phyloP scores from a whole-genome alignment of 2,888 invertebrate genomes.

The Megastigmus dorsalis region DNA sequence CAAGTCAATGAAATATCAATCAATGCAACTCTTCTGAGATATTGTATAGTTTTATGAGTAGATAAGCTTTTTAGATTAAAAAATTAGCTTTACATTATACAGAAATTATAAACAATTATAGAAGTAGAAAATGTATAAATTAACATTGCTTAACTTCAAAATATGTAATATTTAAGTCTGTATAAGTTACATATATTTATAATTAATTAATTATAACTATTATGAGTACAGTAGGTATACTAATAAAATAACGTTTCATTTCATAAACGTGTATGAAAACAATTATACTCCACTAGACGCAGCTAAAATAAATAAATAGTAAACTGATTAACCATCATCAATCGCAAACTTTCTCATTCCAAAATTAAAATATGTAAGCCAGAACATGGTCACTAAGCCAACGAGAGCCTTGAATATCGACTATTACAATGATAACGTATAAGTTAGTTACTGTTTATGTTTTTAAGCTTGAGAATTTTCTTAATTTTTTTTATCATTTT shows the following conservation, averaged over 20 bases:
- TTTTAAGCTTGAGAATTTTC: conserved; percentile 29
- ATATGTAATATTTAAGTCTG: neutral
- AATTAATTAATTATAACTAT: neutral
- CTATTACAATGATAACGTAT: conserved; percentile 33
- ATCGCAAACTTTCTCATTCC: conserved; percentile 29
- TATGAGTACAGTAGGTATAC: neutral
- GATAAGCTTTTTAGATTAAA: neutral
- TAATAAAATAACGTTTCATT: too few species aligned
- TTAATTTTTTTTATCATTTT: neutral
- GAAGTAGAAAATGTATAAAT: neutral
- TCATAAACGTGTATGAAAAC: too few species aligned
- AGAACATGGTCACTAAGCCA: neutral
- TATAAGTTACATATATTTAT: too few species aligned
- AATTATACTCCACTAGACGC: too few species aligned
- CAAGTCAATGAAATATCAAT: too few species aligned
- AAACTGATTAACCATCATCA: neutral
- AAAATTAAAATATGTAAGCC: neutral
- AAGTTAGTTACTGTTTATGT: conserved; percentile 24
- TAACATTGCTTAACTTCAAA: neutral
- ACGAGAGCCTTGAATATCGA: conserved; percentile 33
- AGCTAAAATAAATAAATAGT: too few species aligned
- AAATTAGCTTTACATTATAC: too few species aligned
- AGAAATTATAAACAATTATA: neutral
- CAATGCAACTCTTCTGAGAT: too few species aligned
- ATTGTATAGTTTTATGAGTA: too few species aligned